Evolutionary conservation across 2,113 vertebrate species (phyloP).

Genomic region (Crocuta crocuta): DNA sequence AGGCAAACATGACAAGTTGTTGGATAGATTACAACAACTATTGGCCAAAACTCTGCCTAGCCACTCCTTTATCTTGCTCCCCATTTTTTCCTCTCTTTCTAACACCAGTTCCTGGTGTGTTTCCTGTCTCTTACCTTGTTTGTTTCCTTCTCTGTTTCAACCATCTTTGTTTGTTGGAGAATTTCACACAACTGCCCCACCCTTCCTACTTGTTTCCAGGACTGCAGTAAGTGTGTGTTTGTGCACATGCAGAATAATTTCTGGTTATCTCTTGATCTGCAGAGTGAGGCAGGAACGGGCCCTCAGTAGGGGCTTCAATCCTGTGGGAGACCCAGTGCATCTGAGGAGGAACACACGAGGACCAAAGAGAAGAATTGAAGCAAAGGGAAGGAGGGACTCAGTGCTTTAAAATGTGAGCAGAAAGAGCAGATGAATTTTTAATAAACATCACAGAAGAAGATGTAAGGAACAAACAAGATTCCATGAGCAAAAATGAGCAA

Average conservation of each 20-base stretch:
- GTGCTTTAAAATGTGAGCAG: background rate
- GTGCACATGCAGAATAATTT: background rate
- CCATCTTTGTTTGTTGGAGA: background rate
- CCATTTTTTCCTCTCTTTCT: background rate
- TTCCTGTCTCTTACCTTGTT: background rate
- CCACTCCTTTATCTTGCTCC: fast-evolving
- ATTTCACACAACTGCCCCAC: background rate
- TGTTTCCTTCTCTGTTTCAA: background rate
- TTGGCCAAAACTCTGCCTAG: background rate
- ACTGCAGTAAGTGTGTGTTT: background rate
- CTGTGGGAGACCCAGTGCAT: background rate
- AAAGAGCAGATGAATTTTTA: background rate
- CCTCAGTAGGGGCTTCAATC: background rate
- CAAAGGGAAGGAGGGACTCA: background rate
- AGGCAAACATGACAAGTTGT: background rate
- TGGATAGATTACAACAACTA: background rate
- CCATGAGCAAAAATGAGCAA: background rate
- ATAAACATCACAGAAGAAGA: background rate
- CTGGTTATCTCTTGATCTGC: background rate
- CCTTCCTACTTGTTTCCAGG: background rate
- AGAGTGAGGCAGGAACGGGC: background rate
- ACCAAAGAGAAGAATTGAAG: background rate
- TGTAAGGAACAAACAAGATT: background rate
- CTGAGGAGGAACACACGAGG: background rate
- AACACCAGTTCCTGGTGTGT: background rate